These are phyloP conservation scores for Poecile montanus DNA, from an alignment of 2,797 vertebrate genomes.

Conservation along the genomic window DNA sequence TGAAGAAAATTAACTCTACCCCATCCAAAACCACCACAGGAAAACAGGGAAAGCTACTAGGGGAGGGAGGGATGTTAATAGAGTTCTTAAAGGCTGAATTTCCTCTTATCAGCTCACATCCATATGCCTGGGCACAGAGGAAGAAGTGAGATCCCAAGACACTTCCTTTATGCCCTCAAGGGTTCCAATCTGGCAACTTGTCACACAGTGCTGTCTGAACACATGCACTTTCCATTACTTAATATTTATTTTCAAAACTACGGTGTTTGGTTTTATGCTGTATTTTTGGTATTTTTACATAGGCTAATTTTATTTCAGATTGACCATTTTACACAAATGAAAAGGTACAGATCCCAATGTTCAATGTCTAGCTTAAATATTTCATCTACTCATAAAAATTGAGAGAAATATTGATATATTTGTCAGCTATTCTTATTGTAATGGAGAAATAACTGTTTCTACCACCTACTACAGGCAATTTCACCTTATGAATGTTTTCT, in stretches of 20 bases:
- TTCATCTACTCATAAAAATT: background rate
- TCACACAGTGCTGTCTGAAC: background rate
- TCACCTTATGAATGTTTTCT: constrained; percentile 17
- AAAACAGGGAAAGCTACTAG: background rate
- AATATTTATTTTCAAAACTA: background rate
- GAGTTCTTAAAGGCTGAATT: background rate
- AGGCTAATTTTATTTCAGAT: background rate
- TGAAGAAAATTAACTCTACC: background rate
- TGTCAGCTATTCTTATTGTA: background rate
- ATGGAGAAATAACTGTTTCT: background rate
- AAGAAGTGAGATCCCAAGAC: background rate
- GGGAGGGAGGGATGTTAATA: background rate
- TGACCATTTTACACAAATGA: background rate
- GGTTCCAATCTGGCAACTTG: background rate
- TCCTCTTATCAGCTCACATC: background rate
- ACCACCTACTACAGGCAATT: background rate
- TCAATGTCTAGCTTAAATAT: background rate
- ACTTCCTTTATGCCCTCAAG: background rate
- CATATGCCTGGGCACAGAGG: background rate
- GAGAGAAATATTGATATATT: constrained; percentile 14
- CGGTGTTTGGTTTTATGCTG: background rate
- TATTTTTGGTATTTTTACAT: background rate
- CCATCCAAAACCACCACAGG: background rate
- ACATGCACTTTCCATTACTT: background rate
- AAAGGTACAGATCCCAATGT: background rate